Conservation (phyloP, 2,888 invertebrate genomes). For the Pecten maximus region DNA sequence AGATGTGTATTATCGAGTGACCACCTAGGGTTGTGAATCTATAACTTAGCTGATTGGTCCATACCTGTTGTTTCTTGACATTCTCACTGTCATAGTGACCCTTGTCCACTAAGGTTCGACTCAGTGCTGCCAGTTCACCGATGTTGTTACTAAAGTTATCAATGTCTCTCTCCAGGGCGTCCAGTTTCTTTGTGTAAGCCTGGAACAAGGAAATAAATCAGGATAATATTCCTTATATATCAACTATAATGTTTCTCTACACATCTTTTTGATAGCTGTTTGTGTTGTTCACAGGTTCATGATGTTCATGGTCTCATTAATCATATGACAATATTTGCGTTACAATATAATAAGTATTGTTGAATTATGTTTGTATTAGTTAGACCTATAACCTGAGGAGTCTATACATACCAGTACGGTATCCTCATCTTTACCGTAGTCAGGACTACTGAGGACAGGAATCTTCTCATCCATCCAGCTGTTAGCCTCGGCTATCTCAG, state of each 20-base stretch:
- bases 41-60: no score
- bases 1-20: no score
- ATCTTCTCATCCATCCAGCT: constrained; percentile 95
- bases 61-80: constrained; percentile 86
- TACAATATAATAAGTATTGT: no score
- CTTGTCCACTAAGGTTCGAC: constrained; percentile 87
- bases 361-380: neutral
- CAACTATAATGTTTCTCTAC: no score
- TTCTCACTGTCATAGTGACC: constrained; percentile 92
- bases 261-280: no score
- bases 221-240: no score
- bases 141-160: constrained; percentile 90
- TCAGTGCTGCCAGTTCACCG: constrained; percentile 88
- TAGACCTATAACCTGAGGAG: neutral
- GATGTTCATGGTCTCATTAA: no score
- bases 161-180: constrained; percentile 91
- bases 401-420: constrained; percentile 89
- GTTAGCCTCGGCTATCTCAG: constrained; percentile 94
- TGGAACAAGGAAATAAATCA: constrained; percentile 53
- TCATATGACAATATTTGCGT: no score
- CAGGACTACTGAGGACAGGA: constrained; percentile 86
- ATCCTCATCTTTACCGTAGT: constrained; percentile 96
- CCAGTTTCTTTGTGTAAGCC: constrained; percentile 90
- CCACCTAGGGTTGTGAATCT: no score
- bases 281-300: no score